Evolutionary conservation across 64 coral and sea anemone genomes (phyloP).

Genomic region (Montipora efflorescens): DNA sequence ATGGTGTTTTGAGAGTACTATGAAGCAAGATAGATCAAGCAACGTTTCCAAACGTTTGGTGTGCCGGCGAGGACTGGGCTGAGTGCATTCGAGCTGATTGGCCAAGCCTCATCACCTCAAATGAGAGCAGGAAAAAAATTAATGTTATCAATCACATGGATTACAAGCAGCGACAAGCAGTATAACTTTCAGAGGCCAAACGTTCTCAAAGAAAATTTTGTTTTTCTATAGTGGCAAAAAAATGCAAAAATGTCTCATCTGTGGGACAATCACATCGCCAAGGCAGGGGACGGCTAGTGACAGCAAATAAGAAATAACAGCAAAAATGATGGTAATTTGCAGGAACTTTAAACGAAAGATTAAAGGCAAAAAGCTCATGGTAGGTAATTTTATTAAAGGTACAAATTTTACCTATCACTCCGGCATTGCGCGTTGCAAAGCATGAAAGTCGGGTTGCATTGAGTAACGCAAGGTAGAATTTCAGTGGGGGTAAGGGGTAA

Average conservation of each 20-base stretch:
- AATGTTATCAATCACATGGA: too few species aligned
- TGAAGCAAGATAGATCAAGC: neutral
- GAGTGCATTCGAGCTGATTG: neutral
- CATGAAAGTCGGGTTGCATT: neutral
- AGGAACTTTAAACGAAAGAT: slow-evolving; percentile 39
- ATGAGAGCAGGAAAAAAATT: too few species aligned
- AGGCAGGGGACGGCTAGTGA: neutral
- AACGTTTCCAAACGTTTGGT: slow-evolving; percentile 19
- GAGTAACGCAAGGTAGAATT: neutral
- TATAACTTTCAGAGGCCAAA: neutral
- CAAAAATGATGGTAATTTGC: slow-evolving; percentile 19
- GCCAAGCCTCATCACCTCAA: neutral
- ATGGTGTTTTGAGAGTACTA: neutral
- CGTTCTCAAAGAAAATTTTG: too few species aligned
- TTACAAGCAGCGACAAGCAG: too few species aligned
- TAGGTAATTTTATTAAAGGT: neutral
- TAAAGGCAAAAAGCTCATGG: slow-evolving; percentile 30
- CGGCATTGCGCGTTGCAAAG: too few species aligned
- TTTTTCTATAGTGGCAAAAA: neutral
- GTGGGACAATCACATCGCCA: neutral
- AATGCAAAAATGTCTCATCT: neutral
- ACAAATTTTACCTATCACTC: neutral
- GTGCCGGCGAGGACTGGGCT: neutral
- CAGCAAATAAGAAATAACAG: neutral
- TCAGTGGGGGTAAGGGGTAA: neutral